Evolutionary conservation across 2,113 vertebrate species (phyloP), one percentile per base, ranked within the genome.

Genomic region (Microcebus griseorufus): DNA sequence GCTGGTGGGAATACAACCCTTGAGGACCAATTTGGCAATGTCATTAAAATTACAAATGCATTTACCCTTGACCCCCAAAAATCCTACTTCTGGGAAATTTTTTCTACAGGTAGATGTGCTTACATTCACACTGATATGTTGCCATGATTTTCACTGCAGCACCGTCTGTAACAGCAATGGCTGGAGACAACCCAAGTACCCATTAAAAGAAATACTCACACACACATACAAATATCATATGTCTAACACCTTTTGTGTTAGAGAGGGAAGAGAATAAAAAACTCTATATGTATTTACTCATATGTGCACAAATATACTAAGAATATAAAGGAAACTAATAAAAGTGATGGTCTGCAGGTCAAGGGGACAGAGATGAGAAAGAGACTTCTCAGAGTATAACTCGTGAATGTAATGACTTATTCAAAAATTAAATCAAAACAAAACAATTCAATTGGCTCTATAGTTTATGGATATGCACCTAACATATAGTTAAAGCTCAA

Each of bases 11-110:
- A 29, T 37, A 45, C 17, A 13, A 83, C 17, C 42, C 1, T 23
- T n/a, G 51, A 76, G 34, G 42, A 90, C 20, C 25, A 87, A 94
- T 55, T 92, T 84, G 45, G 16, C 37, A 75, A 89, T 27, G 58
- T 55, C 58, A 85, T 81, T 72, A 70, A 92, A 95, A 76, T 97
- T 62, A 89, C 45, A 88, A 22, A 94, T 53, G 5, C 14, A 64
- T 58, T 85, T 62, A 91, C 13, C 37, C 42, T 88, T 72, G 39
- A 89, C 39, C 20, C 82, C 6, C 29, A 62, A 58, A 58, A 80
- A 75, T 79, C 13, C 14, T 32, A 69, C 53, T 88, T 67, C 13
- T 79, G 51, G 22, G 53, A 25, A 25, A 85, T 65, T 75, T 95
- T 88, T 86, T 69, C 84, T 72, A 37, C 29, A 93, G 23, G 55